Base-by-base conservation (phyloP, 2,797 vertebrate genomes). In the Tangara arthus region DNA sequence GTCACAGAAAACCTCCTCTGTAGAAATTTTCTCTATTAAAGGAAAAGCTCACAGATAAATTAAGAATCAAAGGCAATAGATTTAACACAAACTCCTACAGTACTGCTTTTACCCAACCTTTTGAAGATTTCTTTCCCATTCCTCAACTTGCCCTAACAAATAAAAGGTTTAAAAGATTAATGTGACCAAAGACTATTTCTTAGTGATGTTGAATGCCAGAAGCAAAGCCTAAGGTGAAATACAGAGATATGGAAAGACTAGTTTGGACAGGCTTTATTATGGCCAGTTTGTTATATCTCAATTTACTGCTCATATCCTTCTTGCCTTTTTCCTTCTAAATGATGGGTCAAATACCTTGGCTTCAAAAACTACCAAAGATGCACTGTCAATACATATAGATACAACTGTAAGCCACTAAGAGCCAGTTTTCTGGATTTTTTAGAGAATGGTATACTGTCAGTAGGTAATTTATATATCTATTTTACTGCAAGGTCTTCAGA, bases 211-310 rank as follows among this genome's bases (percentile, higher is more conserved):
- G 65, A 94, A 87, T 57, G 72, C 93, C 86, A 92, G 79, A 95
- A 94, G 87, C 93, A 93, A 96, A 93, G 70, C 90, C 87, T 66
- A 61, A 82, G 80, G 86, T 90, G 75, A 90, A 93, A 93, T 46
- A 95, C 15, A 95, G 66, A 72, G 34, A 82, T 16, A 69, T 41
- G 34, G 47, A 81, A 87, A 91, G 37, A 87, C 41, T 78, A 68
- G n/a, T 84, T 78, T 92, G 89, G 80, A 93, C 50, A 93, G 87
- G n/a, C 24, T 87, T 85, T 73, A 63, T 71, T 84, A 73, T 35
- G 55, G 68, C n/a, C 53, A 56, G 56, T 53, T 79, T 66, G n/a
- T 56, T 72, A 28, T 57, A 70, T 16, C 46, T 81, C 75, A 63
- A 44, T 87, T 95, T 70, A 91, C 55, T 83, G 47, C 56, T 78